phyloP scores from a whole-genome alignment of 2,888 invertebrate species.

The Cepaea hortensis region DNA sequence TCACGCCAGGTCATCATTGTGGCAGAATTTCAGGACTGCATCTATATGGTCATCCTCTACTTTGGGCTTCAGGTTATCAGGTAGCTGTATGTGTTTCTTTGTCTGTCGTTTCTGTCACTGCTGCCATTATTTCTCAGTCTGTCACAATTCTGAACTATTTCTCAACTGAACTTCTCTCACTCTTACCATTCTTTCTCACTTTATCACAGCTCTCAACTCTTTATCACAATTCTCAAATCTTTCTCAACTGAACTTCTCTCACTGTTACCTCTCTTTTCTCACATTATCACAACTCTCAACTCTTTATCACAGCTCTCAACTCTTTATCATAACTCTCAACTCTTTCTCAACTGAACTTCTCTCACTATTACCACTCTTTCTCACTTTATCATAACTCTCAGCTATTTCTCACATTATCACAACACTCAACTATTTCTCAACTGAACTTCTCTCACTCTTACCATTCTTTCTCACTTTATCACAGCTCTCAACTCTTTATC shows the following conservation, averaged over 20 bases:
- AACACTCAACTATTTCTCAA: neutral
- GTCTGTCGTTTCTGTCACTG: neutral
- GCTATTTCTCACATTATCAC: too few species aligned
- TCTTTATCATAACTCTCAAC: neutral
- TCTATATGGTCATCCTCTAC: slow-evolving; percentile 78
- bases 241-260: too few species aligned
- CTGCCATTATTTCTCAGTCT: too few species aligned
- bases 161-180: too few species aligned
- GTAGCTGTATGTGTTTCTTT: neutral
- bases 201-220: neutral
- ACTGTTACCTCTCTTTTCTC: too few species aligned
- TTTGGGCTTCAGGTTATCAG: slow-evolving; percentile 52
- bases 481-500: neutral
- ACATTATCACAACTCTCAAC: neutral
- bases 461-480: too few species aligned
- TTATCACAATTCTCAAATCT: neutral
- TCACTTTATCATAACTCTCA: neutral
- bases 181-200: too few species aligned
- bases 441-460: too few species aligned
- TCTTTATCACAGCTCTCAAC: neutral
- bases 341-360: too few species aligned
- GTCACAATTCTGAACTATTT: neutral
- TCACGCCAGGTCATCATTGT: slow-evolving; percentile 79
- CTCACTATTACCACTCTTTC: too few species aligned
- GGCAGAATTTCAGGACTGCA: slow-evolving; percentile 78